Conservation (phyloP, 2,113 vertebrate species). For the Spea multiplicata region DNA sequence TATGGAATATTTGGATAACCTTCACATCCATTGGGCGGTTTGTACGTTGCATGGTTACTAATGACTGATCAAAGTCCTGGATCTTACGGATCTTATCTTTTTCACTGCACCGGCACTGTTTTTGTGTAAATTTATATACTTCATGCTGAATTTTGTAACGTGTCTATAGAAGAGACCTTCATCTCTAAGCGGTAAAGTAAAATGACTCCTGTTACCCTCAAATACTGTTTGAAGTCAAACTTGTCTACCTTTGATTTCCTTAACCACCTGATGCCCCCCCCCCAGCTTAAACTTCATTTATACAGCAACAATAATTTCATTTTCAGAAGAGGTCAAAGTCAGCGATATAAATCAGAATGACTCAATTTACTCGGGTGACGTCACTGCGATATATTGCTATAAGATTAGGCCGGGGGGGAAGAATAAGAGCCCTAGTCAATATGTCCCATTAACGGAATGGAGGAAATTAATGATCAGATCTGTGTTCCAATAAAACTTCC, state of each 20-base stretch:
- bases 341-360: constrained; percentile 35
- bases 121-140: too few species aligned
- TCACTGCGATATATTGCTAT: constrained; percentile 36
- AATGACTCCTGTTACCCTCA: neutral
- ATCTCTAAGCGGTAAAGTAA: too few species aligned
- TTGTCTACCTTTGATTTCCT: constrained; percentile 27
- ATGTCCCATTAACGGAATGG: constrained; percentile 38
- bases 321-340: constrained; percentile 33
- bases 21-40: too few species aligned
- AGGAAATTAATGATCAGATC: constrained; percentile 44
- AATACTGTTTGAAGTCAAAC: constrained; percentile 21
- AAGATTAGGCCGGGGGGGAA: neutral
- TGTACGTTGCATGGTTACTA: too few species aligned
- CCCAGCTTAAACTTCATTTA: constrained; percentile 26
- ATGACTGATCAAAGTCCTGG: too few species aligned
- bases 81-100: too few species aligned
- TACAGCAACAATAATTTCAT: constrained; percentile 21
- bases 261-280: constrained; percentile 28
- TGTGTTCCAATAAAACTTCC: neutral
- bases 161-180: too few species aligned
- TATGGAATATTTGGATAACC: too few species aligned
- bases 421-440: constrained; percentile 18
- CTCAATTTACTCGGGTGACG: constrained; percentile 25
- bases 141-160: too few species aligned
- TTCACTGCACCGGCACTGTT: too few species aligned